Percentiles rank a stretch among this genome's conserved stretches.
Evolutionary conservation across 2,113 vertebrate genomes (phyloP).

Genomic region (Dipodomys merriami): DNA sequence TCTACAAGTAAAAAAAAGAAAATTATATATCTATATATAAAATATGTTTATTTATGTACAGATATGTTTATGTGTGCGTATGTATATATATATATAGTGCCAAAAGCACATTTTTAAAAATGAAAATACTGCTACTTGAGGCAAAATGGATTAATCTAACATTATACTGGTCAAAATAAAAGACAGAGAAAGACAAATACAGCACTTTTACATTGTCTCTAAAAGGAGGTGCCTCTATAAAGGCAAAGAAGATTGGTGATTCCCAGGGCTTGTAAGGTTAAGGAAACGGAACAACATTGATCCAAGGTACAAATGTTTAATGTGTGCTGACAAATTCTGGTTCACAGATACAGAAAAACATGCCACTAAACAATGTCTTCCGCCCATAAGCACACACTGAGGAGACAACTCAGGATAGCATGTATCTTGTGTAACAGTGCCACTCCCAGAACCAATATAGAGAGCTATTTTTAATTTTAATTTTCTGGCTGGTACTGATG

Average conservation of each 20-base stretch:
- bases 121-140: background rate
- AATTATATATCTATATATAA: background rate
- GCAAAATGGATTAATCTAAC: background rate
- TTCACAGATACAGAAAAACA: no score
- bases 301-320: background rate
- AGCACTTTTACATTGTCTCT: background rate
- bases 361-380: no score
- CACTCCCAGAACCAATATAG: background rate
- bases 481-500: background rate
- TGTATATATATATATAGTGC: no score
- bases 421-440: background rate
- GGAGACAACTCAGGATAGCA: background rate
- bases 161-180: background rate
- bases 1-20: background rate
- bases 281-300: background rate
- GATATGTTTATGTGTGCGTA: background rate
- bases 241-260: background rate
- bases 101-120: background rate
- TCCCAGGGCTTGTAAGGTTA: background rate
- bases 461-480: slow-evolving; percentile 9
- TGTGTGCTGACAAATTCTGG: no score
- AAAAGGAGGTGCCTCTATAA: background rate
- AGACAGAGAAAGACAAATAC: background rate
- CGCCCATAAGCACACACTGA: no score
- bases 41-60: background rate